Conservation (phyloP, 1,140 invertebrate species). For the Aphis gossypii region DNA sequence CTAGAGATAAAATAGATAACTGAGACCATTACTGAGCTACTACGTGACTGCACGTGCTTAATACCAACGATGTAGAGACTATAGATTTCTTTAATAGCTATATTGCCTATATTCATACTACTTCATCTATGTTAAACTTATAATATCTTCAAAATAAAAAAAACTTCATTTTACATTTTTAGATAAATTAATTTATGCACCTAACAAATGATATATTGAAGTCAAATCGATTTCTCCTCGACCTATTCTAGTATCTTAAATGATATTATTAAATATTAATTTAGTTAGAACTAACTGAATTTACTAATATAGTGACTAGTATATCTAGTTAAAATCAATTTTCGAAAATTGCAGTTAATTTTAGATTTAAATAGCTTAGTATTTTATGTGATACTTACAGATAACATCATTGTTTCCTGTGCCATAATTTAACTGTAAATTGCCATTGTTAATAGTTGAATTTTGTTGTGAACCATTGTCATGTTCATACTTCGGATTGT, state of each 20-base stretch:
- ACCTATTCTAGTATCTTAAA: neutral
- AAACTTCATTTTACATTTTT: too few relatives aligned
- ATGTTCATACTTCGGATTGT: slow-evolving; percentile 8
- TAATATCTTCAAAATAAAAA: neutral
- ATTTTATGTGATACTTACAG: slow-evolving; percentile 10
- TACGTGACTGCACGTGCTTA: too few relatives aligned
- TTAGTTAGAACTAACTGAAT: neutral
- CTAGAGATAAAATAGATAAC: neutral
- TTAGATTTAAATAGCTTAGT: neutral
- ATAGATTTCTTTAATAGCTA: neutral
- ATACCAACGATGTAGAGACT: neutral
- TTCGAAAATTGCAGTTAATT: neutral
- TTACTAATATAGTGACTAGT: neutral
- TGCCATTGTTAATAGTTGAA: neutral
- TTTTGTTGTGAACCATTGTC: neutral
- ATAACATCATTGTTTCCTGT: neutral
- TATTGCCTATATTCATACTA: neutral
- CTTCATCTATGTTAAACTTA: neutral
- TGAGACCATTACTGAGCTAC: too few relatives aligned
- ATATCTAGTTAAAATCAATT: neutral
- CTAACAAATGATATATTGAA: neutral
- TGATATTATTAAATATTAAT: neutral
- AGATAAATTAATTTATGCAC: too few relatives aligned
- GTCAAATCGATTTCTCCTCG: neutral
- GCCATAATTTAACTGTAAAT: neutral